Evolutionary conservation across 2,113 vertebrate species (phyloP).

Genomic region (Danionella cerebrum): DNA sequence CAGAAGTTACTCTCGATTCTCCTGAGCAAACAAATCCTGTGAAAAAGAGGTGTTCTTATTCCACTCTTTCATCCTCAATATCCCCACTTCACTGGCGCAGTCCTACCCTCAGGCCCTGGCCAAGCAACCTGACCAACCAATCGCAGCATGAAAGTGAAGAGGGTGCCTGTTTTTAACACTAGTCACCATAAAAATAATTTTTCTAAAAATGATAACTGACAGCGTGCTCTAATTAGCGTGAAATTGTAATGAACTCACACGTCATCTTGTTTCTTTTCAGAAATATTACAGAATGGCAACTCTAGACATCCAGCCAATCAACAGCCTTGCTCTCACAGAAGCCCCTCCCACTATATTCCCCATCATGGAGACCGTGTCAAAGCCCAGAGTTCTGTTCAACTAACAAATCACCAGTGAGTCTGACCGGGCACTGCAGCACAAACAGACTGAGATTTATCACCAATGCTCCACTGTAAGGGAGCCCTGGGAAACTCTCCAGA

Average conservation of each 20-base stretch:
- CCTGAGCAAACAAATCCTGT: neutral
- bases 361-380: conserved; percentile 33
- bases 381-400: conserved; percentile 31
- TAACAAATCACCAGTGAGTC: conserved; percentile 66
- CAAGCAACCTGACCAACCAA: conserved; percentile 43
- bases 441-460: conserved; percentile 30
- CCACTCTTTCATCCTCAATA: conserved; percentile 20
- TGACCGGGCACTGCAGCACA: conserved; percentile 21
- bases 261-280: conserved; percentile 41
- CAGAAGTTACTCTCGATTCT: neutral
- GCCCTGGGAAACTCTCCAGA: neutral
- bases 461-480: conserved; percentile 8
- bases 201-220: too few relatives aligned
- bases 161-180: too few relatives aligned
- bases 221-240: too few relatives aligned
- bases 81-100: conserved; percentile 44
- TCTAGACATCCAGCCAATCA: neutral
- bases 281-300: conserved; percentile 32
- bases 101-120: conserved; percentile 33
- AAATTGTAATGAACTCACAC: too few relatives aligned
- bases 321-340: neutral
- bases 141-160: conserved; percentile 13
- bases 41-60: neutral
- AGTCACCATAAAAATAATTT: neutral
- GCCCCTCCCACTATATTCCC: neutral